Evolutionary conservation across 2,797 vertebrate genomes (phyloP).

Genomic region (Coluber constrictor): DNA sequence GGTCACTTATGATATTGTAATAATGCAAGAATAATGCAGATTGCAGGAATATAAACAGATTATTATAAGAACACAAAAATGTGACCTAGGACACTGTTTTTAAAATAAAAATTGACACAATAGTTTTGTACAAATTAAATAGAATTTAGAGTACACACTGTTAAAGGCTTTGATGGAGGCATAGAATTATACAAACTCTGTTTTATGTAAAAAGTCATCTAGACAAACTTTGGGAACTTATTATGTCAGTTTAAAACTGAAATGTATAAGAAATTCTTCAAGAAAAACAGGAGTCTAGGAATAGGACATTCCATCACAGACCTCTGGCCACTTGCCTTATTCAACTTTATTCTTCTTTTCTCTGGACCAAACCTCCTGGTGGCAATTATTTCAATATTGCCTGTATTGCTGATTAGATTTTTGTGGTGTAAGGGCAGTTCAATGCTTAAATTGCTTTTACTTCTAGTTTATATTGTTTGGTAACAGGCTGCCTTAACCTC

Average conservation of each 20-base stretch:
- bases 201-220: neutral
- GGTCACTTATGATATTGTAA: neutral
- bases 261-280: neutral
- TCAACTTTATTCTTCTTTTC: neutral
- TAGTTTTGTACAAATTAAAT: neutral
- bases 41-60: neutral
- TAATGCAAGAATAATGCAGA: neutral
- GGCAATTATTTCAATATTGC: neutral
- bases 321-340: neutral
- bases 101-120: conserved; percentile 10
- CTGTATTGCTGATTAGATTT: neutral
- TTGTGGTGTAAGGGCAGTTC: neutral
- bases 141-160: neutral
- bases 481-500: neutral
- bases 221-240: neutral
- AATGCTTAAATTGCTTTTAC: neutral
- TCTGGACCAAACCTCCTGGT: neutral
- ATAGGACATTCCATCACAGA: neutral
- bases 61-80: neutral
- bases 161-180: neutral
- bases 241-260: neutral
- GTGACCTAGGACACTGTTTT: neutral
- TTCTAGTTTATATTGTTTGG: neutral
- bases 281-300: neutral
- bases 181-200: neutral